Evolutionary conservation across 1,140 invertebrate genomes (phyloP).

Genomic region (Pteromalus puparum): DNA sequence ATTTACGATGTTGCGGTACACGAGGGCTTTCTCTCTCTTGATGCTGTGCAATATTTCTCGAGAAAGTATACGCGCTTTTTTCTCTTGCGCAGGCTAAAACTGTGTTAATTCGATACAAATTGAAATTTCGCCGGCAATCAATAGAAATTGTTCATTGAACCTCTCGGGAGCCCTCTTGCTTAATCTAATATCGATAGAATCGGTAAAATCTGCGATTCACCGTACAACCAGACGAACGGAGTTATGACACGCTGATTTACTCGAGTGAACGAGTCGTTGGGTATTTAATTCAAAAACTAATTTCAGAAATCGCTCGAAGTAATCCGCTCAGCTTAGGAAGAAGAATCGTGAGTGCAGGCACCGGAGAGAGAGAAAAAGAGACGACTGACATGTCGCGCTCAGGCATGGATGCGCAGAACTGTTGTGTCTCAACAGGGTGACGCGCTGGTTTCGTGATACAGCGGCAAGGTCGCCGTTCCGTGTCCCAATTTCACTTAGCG

Average conservation of each 20-base stretch:
- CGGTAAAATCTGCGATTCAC: neutral
- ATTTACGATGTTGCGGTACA: constrained; percentile 12
- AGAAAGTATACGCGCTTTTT: constrained; percentile 14
- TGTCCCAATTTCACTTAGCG: neutral
- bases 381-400: too few relatives aligned
- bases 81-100: constrained; percentile 5
- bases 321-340: neutral
- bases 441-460: neutral
- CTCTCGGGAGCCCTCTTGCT: constrained; percentile 17
- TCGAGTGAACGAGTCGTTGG: too few relatives aligned
- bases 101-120: constrained; percentile 44
- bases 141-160: constrained; percentile 44
- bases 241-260: too few relatives aligned
- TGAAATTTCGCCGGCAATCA: constrained; percentile 25
- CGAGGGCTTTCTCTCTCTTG: neutral
- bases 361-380: too few relatives aligned
- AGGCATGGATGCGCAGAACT: neutral
- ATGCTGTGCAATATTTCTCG: constrained; percentile 3
- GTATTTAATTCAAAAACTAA: constrained; percentile 17
- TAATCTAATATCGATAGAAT: constrained; percentile 20
- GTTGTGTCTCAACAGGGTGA: neutral
- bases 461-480: neutral
- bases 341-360: neutral
- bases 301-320: too few relatives aligned
- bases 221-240: too few relatives aligned